Percentiles rank a stretch among this genome's conserved stretches.
Evolutionary conservation across 2,888 invertebrate genomes (phyloP).

Genomic region (Mythimna loreyi): DNA sequence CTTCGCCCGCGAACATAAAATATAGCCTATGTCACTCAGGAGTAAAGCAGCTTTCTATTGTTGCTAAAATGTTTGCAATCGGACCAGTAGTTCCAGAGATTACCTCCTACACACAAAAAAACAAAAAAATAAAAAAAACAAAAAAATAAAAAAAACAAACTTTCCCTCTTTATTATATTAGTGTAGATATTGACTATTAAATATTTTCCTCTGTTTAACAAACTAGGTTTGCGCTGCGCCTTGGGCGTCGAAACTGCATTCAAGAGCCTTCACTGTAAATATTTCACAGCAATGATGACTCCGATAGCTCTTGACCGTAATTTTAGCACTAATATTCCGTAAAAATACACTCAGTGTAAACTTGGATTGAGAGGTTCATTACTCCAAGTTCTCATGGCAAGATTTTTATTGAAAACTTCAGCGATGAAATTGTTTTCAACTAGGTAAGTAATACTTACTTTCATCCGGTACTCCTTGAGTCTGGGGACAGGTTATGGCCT

Average conservation of each 20-base stretch:
- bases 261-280: not conserved
- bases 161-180: too few species aligned
- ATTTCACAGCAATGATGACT: not conserved
- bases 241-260: not conserved
- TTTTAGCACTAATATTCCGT: too few species aligned
- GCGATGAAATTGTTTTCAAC: not conserved
- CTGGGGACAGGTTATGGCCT: constrained; percentile 94
- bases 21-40: too few species aligned
- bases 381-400: not conserved
- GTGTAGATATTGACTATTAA: not conserved
- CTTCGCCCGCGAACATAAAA: too few species aligned
- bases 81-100: too few species aligned
- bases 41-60: too few species aligned
- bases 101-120: too few species aligned
- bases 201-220: not conserved
- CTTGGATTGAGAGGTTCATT: not conserved
- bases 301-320: too few species aligned
- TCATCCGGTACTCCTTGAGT: constrained; percentile 95
- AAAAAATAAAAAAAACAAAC: too few species aligned
- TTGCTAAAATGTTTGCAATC: too few species aligned
- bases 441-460: constrained; percentile 91
- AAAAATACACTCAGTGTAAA: not conserved
- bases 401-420: not conserved
- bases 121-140: too few species aligned
- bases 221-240: not conserved